phyloP scores from a whole-genome alignment of 2,888 invertebrate genomes.

The Lathronympha strigana region DNA sequence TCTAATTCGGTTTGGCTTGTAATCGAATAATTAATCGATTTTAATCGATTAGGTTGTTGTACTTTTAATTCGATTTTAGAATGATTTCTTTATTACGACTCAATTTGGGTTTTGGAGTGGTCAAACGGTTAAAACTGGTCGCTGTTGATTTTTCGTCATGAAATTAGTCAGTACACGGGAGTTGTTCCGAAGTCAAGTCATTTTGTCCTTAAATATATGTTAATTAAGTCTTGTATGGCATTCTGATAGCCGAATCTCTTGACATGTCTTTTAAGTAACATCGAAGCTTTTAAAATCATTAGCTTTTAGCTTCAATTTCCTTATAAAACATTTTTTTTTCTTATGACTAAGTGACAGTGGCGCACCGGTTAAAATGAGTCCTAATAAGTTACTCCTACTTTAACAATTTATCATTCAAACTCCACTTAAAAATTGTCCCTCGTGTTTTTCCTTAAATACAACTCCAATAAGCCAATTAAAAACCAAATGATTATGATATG shows the following conservation, averaged over 20 bases:
- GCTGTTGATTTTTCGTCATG: conserved; percentile 18
- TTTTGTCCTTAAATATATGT: conserved; percentile 31
- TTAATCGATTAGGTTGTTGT: conserved; percentile 47
- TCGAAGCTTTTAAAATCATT: neutral
- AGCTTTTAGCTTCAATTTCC: too few relatives aligned
- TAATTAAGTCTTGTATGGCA: conserved; percentile 24
- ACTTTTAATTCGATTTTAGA: conserved; percentile 43
- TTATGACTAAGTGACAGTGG: too few relatives aligned
- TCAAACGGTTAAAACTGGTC: conserved; percentile 29
- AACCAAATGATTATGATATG: neutral
- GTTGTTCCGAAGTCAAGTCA: conserved; percentile 14
- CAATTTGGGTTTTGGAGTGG: conserved; percentile 30
- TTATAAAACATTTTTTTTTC: too few relatives aligned
- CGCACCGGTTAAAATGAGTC: too few relatives aligned
- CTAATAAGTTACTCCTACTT: too few relatives aligned
- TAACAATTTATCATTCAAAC: too few relatives aligned
- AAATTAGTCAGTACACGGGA: conserved; percentile 31
- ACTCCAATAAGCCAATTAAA: neutral
- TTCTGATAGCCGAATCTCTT: conserved; percentile 10
- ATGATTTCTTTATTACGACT: conserved; percentile 41
- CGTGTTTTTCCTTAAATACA: neutral
- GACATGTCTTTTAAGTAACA: conserved; percentile 3
- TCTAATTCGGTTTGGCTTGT: conserved; percentile 60
- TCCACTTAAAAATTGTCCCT: too few relatives aligned
- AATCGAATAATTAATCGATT: conserved; percentile 71